Evolutionary conservation across 2,888 invertebrate genomes (phyloP).

Genomic region (Lacanobia wlatinum): DNA sequence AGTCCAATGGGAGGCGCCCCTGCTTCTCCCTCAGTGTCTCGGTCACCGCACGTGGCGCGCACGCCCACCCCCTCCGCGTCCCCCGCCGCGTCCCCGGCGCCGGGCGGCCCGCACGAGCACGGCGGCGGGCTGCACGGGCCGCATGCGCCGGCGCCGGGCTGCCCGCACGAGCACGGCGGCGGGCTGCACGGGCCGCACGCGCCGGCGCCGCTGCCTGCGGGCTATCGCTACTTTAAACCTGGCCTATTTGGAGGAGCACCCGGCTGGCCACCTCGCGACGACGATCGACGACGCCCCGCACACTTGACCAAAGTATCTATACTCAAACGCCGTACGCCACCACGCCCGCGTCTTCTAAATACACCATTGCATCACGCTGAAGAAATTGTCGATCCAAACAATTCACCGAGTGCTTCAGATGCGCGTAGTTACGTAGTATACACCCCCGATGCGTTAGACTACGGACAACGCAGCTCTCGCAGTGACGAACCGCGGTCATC

Average conservation of each 20-base stretch:
- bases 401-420: conserved; percentile 74
- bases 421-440: conserved; percentile 92
- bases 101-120: conserved; percentile 65
- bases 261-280: conserved; percentile 90
- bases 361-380: conserved; percentile 73
- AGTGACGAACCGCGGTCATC: conserved; percentile 84
- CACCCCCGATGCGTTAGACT: conserved; percentile 91
- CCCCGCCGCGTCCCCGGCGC: conserved; percentile 83
- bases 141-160: conserved; percentile 88
- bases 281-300: conserved; percentile 79
- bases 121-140: conserved; percentile 75
- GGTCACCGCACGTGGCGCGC: conserved; percentile 90
- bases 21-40: conserved; percentile 89
- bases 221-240: conserved; percentile 91
- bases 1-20: conserved; percentile 90
- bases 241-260: conserved; percentile 92
- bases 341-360: conserved; percentile 85
- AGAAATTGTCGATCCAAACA: conserved; percentile 87
- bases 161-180: conserved; percentile 80
- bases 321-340: conserved; percentile 91
- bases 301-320: conserved; percentile 91
- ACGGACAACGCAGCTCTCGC: conserved; percentile 75
- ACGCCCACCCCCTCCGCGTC: conserved; percentile 85
- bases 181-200: conserved; percentile 81
- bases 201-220: conserved; percentile 90